A percentile compares a stretch with the other conserved stretches of the same genome.
These are phyloP conservation scores for Sminthurinus aureus DNA, from an alignment of 2,888 invertebrate species.

Conservation along the genomic window DNA sequence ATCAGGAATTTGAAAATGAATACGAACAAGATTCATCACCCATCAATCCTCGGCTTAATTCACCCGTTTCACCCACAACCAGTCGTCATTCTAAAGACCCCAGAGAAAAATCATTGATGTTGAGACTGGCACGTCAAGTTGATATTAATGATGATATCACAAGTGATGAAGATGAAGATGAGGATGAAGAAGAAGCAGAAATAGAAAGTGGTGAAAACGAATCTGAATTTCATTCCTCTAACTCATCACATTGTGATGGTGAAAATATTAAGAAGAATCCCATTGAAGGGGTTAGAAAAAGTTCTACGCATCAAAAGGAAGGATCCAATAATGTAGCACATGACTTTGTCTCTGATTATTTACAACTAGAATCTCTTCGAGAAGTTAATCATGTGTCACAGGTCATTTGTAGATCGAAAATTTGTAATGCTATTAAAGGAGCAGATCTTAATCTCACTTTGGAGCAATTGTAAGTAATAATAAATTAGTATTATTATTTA, in stretches of 20 bases:
- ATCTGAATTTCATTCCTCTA: neutral
- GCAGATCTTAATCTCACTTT: constrained; percentile 26
- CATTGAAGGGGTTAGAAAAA: neutral
- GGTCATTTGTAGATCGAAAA: constrained; percentile 10
- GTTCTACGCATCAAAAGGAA: neutral
- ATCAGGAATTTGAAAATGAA: neutral
- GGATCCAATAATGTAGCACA: neutral
- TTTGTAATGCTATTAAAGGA: constrained; percentile 20
- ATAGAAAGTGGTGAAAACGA: no score
- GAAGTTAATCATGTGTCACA: constrained; percentile 22
- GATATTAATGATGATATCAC: neutral
- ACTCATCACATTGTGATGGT: no score
- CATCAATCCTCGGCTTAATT: constrained; percentile 28
- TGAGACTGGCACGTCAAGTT: neutral
- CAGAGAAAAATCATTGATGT: neutral
- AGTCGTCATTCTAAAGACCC: neutral
- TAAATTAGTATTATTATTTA: no score
- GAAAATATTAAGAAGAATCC: no score
- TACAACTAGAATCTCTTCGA: constrained; percentile 20
- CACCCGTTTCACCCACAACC: constrained; percentile 20
- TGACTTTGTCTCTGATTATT: constrained; percentile 20
- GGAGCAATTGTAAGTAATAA: constrained; percentile 11
- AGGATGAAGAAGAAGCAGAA: neutral
- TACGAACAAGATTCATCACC: neutral
- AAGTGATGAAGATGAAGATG: neutral